A percentile compares a stretch with the other conserved stretches of the same genome.
These are phyloP conservation scores for Chionis minor DNA, from an alignment of 2,113 vertebrate genomes.

Conservation along the genomic window DNA sequence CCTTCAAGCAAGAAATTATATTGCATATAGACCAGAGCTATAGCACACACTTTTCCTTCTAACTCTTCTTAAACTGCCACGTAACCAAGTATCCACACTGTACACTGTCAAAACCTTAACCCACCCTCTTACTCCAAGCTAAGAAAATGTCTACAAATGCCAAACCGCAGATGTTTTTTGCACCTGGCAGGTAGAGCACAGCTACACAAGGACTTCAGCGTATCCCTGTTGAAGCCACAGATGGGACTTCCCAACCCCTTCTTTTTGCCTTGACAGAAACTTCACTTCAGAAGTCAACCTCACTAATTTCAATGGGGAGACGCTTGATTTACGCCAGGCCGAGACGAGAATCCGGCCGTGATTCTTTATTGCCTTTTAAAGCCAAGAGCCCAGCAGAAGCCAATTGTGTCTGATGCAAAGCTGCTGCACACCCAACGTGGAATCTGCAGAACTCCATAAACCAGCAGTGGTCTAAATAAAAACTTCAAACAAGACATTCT, in stretches of 20 bases:
- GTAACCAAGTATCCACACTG: not conserved
- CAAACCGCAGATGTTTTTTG: not conserved
- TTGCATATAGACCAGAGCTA: not conserved
- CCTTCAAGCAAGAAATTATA: not conserved
- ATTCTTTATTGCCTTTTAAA: conserved; percentile 47
- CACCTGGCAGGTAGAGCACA: not conserved
- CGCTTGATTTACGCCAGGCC: not conserved
- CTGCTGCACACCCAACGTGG: conserved; percentile 46
- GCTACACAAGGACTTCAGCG: accelerated
- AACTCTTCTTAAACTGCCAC: not conserved
- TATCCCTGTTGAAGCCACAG: accelerated
- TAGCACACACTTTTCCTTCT: not conserved
- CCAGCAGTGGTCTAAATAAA: conserved; percentile 67
- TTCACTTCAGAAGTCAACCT: not conserved
- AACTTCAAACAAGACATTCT: conserved; percentile 55
- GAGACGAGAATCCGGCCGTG: not conserved
- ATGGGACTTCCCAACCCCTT: not conserved
- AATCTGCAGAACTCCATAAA: conserved; percentile 61
- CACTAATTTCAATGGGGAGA: not conserved
- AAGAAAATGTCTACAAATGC: not conserved
- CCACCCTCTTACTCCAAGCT: not conserved
- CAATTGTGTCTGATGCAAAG: conserved; percentile 39
- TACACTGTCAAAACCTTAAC: not conserved
- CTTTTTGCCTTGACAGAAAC: not conserved
- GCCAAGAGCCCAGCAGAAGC: conserved; percentile 54